phyloP scores from a whole-genome alignment of 2,113 vertebrate genomes.

The Cryptomyrus ogoouensis region DNA sequence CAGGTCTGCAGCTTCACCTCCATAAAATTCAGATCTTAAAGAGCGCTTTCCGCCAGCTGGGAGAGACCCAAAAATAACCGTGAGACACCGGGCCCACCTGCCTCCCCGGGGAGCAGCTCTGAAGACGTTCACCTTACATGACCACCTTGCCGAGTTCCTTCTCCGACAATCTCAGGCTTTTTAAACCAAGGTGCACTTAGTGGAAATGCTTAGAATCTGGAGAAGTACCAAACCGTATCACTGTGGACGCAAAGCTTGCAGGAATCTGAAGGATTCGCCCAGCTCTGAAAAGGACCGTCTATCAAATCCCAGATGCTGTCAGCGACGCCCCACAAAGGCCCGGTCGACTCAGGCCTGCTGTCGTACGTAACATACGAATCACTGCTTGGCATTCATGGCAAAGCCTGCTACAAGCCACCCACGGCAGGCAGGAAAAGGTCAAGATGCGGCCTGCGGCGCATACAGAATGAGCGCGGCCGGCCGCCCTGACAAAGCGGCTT shows the following conservation, averaged over 20 bases:
- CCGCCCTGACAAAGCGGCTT: not conserved
- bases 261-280: not conserved
- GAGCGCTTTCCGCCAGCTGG: constrained; percentile 26
- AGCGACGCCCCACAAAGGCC: not conserved
- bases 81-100: constrained; percentile 23
- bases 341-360: not conserved
- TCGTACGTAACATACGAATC: not conserved
- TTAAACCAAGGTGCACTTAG: constrained; percentile 23
- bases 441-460: not conserved
- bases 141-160: constrained; percentile 43
- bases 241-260: not conserved
- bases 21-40: constrained; percentile 16
- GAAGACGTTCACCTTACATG: constrained; percentile 47
- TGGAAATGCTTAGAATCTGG: not conserved
- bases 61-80: constrained; percentile 54
- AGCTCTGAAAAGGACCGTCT: not conserved
- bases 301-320: not conserved
- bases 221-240: not conserved
- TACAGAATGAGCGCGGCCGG: not conserved
- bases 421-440: not conserved
- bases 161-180: constrained; percentile 22
- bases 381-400: not conserved
- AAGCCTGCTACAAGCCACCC: not conserved
- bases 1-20: not conserved
- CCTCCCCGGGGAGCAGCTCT: constrained; percentile 45